Evolutionary conservation across 1,140 invertebrate genomes (phyloP).

Genomic region (Manduca sexta): DNA sequence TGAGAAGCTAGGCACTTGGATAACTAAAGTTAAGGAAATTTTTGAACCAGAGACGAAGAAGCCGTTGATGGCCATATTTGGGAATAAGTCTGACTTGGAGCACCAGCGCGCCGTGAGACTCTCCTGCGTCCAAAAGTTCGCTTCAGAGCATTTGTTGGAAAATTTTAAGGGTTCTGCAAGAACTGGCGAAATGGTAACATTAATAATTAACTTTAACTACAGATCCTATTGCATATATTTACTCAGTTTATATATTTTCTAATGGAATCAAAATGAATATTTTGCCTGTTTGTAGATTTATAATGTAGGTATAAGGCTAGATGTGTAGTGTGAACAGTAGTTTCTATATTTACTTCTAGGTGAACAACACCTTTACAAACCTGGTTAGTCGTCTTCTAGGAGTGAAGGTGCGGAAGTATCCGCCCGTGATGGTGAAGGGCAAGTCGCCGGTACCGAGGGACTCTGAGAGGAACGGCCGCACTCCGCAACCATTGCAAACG

Average conservation of each 20-base stretch:
- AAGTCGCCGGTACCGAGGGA: conserved; percentile 15
- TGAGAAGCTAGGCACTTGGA: conserved; percentile 84
- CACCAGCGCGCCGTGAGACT: conserved; percentile 86
- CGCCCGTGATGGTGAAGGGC: conserved; percentile 14
- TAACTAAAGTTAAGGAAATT: conserved; percentile 77
- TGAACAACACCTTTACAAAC: conserved; percentile 51
- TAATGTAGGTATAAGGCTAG: no score
- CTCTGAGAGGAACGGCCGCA: conserved; percentile 4
- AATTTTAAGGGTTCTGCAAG: conserved; percentile 88
- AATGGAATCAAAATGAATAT: no score
- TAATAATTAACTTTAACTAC: not conserved
- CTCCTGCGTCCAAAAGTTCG: conserved; percentile 86
- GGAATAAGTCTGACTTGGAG: conserved; percentile 93
- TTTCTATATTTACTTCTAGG: conserved; percentile 36
- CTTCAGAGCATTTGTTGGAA: conserved; percentile 82
- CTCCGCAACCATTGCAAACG: conserved; percentile 2
- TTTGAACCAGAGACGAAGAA: conserved; percentile 71
- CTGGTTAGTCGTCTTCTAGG: conserved; percentile 51
- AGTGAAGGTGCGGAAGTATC: conserved; percentile 25
- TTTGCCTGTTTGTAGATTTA: no score
- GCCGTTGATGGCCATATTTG: conserved; percentile 84
- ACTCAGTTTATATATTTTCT: no score
- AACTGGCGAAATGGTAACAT: conserved; percentile 87
- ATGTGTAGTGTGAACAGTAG: no score
- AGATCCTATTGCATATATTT: no score